These are phyloP conservation scores for Acanthococcus lagerstroemiae DNA, from an alignment of 2,888 invertebrate genomes.

Conservation along the genomic window DNA sequence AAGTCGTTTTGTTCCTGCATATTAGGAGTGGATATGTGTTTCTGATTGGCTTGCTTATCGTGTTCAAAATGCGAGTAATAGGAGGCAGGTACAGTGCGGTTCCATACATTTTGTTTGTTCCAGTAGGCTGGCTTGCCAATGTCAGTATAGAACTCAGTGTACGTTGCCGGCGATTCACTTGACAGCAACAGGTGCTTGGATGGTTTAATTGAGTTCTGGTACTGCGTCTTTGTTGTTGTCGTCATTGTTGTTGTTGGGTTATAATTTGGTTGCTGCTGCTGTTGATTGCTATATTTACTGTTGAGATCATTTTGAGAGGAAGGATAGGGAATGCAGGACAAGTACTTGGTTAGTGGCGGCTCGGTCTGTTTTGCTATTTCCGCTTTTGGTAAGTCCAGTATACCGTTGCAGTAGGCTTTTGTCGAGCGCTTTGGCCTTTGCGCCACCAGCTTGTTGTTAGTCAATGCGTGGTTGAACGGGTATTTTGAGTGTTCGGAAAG, in stretches of 20 bases:
- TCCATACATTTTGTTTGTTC: constrained; percentile 17
- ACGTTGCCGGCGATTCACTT: background rate
- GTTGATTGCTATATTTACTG: constrained; percentile 10
- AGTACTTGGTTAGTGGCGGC: background rate
- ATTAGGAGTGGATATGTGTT: background rate
- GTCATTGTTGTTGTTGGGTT: background rate
- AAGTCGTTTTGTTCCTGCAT: background rate
- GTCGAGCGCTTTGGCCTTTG: background rate
- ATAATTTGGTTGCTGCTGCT: background rate
- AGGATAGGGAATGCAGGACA: constrained; percentile 5
- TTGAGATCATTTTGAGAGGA: constrained; percentile 6
- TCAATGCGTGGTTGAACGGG: background rate
- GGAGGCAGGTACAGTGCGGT: background rate
- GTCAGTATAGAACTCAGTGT: constrained; percentile 13
- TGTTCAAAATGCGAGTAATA: background rate
- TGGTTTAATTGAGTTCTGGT: constrained; percentile 10
- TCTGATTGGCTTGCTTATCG: background rate
- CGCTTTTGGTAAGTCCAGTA: background rate
- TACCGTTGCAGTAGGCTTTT: constrained; percentile 4
- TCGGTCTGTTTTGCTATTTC: background rate
- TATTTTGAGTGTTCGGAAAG: constrained; percentile 18
- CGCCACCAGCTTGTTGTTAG: background rate
- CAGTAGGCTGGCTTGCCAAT: constrained; percentile 20
- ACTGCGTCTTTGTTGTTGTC: no score
- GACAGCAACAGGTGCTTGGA: constrained; percentile 3